Conservation (phyloP, 2,888 invertebrate species). For the Clivina fossor region DNA sequence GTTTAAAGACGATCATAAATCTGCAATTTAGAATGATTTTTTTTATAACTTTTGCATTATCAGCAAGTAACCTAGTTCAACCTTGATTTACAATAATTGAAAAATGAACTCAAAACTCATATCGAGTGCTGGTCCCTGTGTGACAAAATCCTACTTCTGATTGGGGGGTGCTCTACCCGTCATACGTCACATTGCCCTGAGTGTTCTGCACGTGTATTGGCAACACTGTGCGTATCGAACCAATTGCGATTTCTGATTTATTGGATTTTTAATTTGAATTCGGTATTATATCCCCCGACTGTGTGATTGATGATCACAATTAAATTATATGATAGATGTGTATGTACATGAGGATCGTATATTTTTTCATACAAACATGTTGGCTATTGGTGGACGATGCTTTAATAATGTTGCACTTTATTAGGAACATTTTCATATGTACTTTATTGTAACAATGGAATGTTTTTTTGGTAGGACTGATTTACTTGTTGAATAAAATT, state of each 20-base stretch:
- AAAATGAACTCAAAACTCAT: neutral
- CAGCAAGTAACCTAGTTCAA: too few relatives aligned
- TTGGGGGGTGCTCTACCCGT: too few relatives aligned
- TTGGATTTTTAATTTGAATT: slow-evolving; percentile 9
- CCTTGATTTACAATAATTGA: neutral
- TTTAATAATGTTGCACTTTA: neutral
- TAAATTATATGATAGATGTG: slow-evolving; percentile 12
- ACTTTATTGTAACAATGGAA: neutral
- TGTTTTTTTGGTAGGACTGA: neutral
- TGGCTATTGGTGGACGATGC: too few relatives aligned
- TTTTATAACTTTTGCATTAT: too few relatives aligned
- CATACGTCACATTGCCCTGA: too few relatives aligned
- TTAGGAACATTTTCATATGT: neutral
- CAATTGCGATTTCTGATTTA: slow-evolving; percentile 7
- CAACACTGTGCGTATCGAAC: neutral
- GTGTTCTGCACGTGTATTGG: neutral
- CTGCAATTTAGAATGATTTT: too few relatives aligned
- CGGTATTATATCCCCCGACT: neutral
- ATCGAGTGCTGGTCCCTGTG: neutral
- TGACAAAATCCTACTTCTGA: neutral
- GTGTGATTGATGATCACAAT: slow-evolving; percentile 10
- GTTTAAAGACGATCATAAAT: too few relatives aligned
- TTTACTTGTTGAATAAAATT: neutral
- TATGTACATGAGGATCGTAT: neutral
- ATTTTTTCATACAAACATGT: neutral